These are phyloP conservation scores for Eulimnadia texana DNA, from an alignment of 1,140 invertebrate species.

Conservation along the genomic window DNA sequence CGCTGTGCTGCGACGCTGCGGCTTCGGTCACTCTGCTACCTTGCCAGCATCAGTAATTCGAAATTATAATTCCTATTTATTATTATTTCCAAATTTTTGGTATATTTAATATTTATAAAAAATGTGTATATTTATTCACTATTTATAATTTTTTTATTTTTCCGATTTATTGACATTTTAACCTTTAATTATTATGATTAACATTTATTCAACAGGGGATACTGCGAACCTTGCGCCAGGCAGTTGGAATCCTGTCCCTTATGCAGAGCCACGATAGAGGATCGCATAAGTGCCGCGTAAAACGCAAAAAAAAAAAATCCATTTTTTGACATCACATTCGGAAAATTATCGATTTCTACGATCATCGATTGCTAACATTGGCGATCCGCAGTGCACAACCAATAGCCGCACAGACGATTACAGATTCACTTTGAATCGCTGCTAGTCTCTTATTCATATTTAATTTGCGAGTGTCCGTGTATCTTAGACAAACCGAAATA, in stretches of 20 bases:
- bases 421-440: too few species aligned
- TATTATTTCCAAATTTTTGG: slow-evolving; percentile 1
- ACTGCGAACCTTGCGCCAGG: slow-evolving; percentile 62
- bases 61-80: slow-evolving; percentile 2
- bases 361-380: too few species aligned
- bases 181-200: too few species aligned
- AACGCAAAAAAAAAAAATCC: too few species aligned
- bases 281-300: slow-evolving; percentile 20
- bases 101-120: background rate
- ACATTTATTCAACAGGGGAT: slow-evolving; percentile 70
- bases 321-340: too few species aligned
- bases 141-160: slow-evolving; percentile 4
- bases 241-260: slow-evolving; percentile 73
- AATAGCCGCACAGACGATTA: too few species aligned
- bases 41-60: slow-evolving; percentile 58
- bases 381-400: too few species aligned
- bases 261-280: slow-evolving; percentile 52
- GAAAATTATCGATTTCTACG: too few species aligned
- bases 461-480: background rate
- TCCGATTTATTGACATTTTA: too few species aligned
- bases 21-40: slow-evolving; percentile 58
- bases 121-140: slow-evolving; percentile 7
- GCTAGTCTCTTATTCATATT: too few species aligned
- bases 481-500: background rate
- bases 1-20: slow-evolving; percentile 67